phyloP scores from a whole-genome alignment of 2,888 invertebrate species.

The Candidula unifasciata region DNA sequence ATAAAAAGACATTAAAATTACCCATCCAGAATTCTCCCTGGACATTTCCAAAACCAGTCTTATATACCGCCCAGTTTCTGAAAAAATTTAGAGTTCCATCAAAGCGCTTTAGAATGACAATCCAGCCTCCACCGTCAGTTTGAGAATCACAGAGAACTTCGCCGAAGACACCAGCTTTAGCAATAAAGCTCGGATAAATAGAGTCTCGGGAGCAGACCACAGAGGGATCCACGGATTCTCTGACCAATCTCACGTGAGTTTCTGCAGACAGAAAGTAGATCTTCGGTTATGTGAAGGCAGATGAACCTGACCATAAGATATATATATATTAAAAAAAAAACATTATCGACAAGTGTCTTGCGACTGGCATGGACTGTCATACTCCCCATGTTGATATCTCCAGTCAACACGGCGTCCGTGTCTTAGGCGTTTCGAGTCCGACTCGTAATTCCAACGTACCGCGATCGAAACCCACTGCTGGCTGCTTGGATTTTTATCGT shows the following conservation, averaged over 20 bases:
- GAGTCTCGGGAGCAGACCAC: background rate
- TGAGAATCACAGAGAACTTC: background rate
- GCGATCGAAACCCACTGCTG: too few relatives aligned
- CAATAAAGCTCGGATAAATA: background rate
- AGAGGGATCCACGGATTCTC: background rate
- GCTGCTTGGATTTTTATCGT: too few relatives aligned
- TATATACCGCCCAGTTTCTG: background rate
- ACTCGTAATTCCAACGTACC: too few relatives aligned
- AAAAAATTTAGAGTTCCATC: background rate
- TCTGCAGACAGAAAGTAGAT: too few relatives aligned
- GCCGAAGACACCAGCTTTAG: background rate
- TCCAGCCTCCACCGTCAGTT: background rate
- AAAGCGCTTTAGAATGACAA: background rate
- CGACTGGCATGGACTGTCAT: too few relatives aligned
- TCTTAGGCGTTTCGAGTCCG: too few relatives aligned
- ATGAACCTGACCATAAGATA: background rate
- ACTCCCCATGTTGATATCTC: too few relatives aligned
- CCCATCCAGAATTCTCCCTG: background rate
- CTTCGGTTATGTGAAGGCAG: too few relatives aligned
- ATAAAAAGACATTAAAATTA: background rate
- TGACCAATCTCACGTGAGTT: too few relatives aligned
- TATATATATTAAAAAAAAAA: too few relatives aligned
- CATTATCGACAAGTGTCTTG: too few relatives aligned
- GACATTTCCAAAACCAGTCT: background rate
- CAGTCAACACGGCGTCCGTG: too few relatives aligned